Evolutionary conservation across 2,888 invertebrate species (phyloP).

Genomic region (Dicyrtoma fusca): DNA sequence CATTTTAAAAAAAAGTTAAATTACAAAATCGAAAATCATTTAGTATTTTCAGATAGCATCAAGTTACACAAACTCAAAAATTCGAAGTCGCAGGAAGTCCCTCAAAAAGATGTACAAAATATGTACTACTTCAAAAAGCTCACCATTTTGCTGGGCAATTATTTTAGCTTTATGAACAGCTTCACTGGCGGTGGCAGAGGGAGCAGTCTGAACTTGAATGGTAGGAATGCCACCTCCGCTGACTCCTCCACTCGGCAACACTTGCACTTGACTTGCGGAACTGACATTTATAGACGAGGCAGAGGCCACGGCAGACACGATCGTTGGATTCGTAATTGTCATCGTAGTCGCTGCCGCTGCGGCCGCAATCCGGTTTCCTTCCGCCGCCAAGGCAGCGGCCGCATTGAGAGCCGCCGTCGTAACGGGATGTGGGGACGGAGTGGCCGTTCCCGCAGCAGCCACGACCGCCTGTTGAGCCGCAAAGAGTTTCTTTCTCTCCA

Average conservation of each 20-base stretch:
- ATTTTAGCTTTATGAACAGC: conserved; percentile 36
- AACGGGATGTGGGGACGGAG: conserved; percentile 2
- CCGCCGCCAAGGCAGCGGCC: conserved; percentile 16
- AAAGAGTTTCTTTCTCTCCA: conserved; percentile 50
- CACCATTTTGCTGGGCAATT: too few species aligned
- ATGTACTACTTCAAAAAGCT: too few species aligned
- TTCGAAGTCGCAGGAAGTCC: too few species aligned
- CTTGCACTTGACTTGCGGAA: too few species aligned
- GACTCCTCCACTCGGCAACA: too few species aligned
- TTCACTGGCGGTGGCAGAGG: conserved; percentile 29
- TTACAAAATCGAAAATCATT: too few species aligned
- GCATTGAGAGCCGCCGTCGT: conserved; percentile 12
- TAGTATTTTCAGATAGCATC: too few species aligned
- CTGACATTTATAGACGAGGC: background rate
- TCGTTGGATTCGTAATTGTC: background rate
- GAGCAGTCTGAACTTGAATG: background rate
- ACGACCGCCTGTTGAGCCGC: conserved; percentile 40
- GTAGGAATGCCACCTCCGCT: too few species aligned
- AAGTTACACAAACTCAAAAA: too few species aligned
- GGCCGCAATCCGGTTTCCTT: conserved; percentile 5
- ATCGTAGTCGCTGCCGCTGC: background rate
- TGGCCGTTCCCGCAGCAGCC: conserved; percentile 2
- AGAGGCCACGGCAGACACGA: background rate
- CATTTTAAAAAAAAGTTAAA: too few species aligned
- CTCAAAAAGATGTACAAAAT: too few species aligned